A percentile compares a stretch with the other conserved stretches of the same genome.
phyloP scores from a whole-genome alignment of 1,140 invertebrate species.

The Zaprionus davidi region DNA sequence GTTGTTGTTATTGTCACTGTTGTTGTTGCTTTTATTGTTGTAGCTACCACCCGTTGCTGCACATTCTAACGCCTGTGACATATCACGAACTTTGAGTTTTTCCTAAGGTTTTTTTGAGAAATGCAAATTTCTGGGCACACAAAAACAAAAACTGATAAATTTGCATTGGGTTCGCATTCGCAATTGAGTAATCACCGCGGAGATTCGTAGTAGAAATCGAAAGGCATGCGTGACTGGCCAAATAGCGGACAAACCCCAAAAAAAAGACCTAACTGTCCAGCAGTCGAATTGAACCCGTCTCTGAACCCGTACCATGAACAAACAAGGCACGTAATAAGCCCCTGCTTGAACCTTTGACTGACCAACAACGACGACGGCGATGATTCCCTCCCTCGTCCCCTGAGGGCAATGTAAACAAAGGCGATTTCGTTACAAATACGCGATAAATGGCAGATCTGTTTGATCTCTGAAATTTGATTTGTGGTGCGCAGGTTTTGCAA shows the following conservation, averaged over 20 bases:
- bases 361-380: slow-evolving; percentile 2
- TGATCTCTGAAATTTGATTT: slow-evolving; percentile 11
- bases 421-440: slow-evolving; percentile 27
- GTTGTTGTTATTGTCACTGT: neutral
- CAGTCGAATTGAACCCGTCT: slow-evolving; percentile 47
- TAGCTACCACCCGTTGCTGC: slow-evolving; percentile 2
- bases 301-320: slow-evolving; percentile 21
- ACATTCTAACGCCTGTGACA: slow-evolving; percentile 78
- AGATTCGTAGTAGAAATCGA: slow-evolving; percentile 62
- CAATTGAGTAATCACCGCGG: slow-evolving; percentile 64
- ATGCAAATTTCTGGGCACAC: slow-evolving; percentile 63
- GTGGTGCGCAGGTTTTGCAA: slow-evolving; percentile 25
- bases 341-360: slow-evolving; percentile 38
- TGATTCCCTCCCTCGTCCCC: neutral
- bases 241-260: slow-evolving; percentile 46
- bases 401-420: slow-evolving; percentile 33
- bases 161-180: slow-evolving; percentile 65
- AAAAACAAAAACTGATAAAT: slow-evolving; percentile 41
- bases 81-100: slow-evolving; percentile 64
- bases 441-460: slow-evolving; percentile 26
- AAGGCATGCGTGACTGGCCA: slow-evolving; percentile 70
- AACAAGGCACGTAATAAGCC: slow-evolving; percentile 14
- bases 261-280: slow-evolving; percentile 18
- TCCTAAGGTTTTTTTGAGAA: slow-evolving; percentile 38
- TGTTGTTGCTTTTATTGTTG: slow-evolving; percentile 8